These are phyloP conservation scores for Anas georgica DNA, from an alignment of 2,797 vertebrate species.

Conservation along the genomic window DNA sequence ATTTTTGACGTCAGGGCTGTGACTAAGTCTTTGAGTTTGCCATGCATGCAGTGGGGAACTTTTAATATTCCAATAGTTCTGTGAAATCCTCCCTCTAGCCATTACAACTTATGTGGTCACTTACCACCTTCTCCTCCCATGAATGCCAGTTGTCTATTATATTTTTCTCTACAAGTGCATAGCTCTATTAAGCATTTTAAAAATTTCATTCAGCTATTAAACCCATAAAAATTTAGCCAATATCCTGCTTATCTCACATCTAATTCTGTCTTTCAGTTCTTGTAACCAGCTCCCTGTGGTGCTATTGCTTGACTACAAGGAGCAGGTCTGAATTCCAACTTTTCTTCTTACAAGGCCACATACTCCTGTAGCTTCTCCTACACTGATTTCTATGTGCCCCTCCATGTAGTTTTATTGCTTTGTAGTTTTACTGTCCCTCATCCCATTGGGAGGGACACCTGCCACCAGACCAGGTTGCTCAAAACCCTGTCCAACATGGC, in stretches of 20 bases:
- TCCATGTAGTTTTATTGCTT: background rate
- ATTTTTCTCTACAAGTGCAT: background rate
- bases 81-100: background rate
- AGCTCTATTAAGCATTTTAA: background rate
- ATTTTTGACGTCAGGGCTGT: background rate
- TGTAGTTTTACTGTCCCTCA: background rate
- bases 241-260: background rate
- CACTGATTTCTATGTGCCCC: background rate
- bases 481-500: too few relatives aligned
- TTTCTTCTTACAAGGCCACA: background rate
- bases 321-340: background rate
- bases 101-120: accelerated
- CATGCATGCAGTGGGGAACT: accelerated
- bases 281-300: background rate
- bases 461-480: too few relatives aligned
- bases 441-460: too few relatives aligned
- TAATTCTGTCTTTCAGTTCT: background rate
- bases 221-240: background rate
- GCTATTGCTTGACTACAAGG: background rate
- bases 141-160: background rate
- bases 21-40: background rate
- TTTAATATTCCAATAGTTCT: background rate
- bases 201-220: background rate
- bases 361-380: background rate
- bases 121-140: background rate